Conservation (phyloP, 2,113 vertebrate species). For the Promerops cafer region DNA sequence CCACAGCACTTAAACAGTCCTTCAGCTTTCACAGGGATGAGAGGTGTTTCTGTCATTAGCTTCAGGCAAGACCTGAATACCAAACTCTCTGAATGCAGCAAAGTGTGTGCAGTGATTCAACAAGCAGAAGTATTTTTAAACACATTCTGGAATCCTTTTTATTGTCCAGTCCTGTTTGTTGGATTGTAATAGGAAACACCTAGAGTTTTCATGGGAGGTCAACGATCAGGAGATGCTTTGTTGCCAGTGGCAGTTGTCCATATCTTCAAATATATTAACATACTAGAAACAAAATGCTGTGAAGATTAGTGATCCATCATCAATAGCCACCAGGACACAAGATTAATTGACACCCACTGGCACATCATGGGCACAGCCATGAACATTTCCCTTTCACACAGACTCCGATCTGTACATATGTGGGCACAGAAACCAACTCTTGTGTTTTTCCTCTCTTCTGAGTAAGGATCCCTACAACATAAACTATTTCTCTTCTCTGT, state of each 20-base stretch:
- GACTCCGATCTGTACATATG: neutral
- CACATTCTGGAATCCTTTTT: neutral
- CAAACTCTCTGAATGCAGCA: neutral
- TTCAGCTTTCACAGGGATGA: neutral
- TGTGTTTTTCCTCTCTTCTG: neutral
- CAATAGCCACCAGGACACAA: neutral
- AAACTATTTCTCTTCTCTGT: neutral
- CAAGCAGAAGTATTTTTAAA: neutral
- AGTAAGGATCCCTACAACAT: neutral
- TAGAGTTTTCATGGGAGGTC: neutral
- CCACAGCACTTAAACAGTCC: neutral
- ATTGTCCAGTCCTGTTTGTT: neutral
- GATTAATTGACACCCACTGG: neutral
- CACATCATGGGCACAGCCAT: neutral
- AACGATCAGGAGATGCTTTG: neutral
- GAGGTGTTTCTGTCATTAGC: conserved; percentile 9
- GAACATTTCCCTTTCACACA: neutral
- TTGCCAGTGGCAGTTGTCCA: neutral
- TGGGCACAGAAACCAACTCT: neutral
- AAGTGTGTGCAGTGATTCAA: neutral
- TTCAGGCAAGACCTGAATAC: neutral
- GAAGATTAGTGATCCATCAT: neutral
- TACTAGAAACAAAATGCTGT: neutral
- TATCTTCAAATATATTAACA: neutral
- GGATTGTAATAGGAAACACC: neutral